These are phyloP conservation scores for Mylabris sibirica DNA, from an alignment of 2,888 invertebrate genomes.

Conservation along the genomic window DNA sequence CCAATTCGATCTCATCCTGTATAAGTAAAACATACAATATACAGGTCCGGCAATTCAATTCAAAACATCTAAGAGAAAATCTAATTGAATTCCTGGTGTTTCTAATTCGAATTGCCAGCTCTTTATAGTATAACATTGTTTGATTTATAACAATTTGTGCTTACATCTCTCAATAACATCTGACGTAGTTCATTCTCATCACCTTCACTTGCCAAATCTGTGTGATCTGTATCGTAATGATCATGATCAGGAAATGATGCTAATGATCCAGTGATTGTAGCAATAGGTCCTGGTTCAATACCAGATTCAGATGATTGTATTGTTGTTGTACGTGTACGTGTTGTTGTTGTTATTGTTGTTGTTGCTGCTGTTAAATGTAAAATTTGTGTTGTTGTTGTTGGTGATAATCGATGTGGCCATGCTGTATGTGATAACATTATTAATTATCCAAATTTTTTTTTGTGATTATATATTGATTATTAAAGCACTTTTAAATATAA, in stretches of 20 bases:
- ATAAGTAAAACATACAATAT: too few relatives aligned
- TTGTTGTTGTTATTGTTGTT: constrained; percentile 42
- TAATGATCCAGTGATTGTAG: constrained; percentile 77
- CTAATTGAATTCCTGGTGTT: too few relatives aligned
- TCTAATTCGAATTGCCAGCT: too few relatives aligned
- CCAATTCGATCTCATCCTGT: too few relatives aligned
- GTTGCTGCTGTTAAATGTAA: constrained; percentile 45
- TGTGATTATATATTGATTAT: neutral
- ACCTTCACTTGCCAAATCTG: constrained; percentile 79
- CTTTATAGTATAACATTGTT: too few relatives aligned
- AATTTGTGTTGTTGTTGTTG: constrained; percentile 57
- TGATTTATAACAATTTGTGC: too few relatives aligned
- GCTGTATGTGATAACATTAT: constrained; percentile 59
- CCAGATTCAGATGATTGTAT: constrained; percentile 67
- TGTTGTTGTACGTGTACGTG: constrained; percentile 39
- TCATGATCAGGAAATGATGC: constrained; percentile 65
- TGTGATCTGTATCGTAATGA: constrained; percentile 81
- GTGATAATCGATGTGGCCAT: constrained; percentile 61
- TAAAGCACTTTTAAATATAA: constrained; percentile 11
- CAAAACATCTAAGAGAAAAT: too few relatives aligned
- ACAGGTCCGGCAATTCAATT: too few relatives aligned
- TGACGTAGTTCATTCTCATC: constrained; percentile 81
- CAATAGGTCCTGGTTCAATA: constrained; percentile 71
- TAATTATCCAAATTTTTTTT: constrained; percentile 6
- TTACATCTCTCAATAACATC: constrained; percentile 82